These are phyloP conservation scores for Pseudochirops cupreus DNA, from an alignment of 2,797 vertebrate species.

Conservation along the genomic window DNA sequence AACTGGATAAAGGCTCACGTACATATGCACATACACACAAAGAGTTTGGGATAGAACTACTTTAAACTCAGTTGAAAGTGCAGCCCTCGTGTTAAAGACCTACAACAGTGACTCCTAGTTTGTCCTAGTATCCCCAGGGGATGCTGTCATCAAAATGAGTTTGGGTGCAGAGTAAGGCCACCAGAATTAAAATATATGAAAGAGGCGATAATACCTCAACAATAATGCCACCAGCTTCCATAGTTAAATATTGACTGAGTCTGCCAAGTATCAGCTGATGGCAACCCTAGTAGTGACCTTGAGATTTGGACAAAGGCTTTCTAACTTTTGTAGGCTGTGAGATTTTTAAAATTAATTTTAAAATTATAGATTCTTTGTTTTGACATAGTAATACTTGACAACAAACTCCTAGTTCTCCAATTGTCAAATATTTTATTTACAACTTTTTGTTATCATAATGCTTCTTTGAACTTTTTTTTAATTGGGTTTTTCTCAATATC, in stretches of 20 bases:
- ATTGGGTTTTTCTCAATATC: neutral
- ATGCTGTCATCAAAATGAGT: neutral
- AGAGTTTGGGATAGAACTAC: neutral
- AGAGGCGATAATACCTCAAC: neutral
- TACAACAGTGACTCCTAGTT: neutral
- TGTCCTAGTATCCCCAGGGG: neutral
- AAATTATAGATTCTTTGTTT: neutral
- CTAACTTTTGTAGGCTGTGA: neutral
- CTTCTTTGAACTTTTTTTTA: neutral
- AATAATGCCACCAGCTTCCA: neutral
- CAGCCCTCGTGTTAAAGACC: neutral
- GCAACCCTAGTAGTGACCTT: neutral
- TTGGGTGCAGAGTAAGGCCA: neutral
- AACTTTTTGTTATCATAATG: neutral
- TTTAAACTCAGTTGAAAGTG: neutral
- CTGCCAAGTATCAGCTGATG: neutral
- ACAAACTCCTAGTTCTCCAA: neutral
- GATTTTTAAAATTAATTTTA: neutral
- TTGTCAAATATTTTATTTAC: neutral
- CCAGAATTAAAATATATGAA: neutral
- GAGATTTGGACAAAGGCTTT: neutral
- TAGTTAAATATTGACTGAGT: neutral
- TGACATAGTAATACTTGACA: neutral
- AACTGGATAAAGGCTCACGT: neutral
- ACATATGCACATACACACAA: neutral